Base-by-base conservation (phyloP, 1,140 invertebrate species). In the Papilio glaucus region DNA sequence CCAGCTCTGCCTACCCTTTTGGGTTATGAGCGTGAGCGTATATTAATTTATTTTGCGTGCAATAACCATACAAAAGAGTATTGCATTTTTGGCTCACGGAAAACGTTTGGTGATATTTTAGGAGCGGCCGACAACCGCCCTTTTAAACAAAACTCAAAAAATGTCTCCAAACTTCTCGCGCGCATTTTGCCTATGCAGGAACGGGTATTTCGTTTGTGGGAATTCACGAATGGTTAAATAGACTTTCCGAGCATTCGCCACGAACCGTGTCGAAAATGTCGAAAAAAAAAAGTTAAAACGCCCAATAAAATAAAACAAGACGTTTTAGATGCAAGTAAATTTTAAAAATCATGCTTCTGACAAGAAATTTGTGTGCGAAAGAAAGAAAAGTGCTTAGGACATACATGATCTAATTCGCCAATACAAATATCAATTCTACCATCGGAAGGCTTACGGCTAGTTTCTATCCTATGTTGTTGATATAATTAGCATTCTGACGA, bases 191-290 rank as follows among this genome's bases (percentile, higher is more conserved):
- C 49, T 53, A 24, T 53, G 21, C 21, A 21, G 10, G 21, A 53
- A 53, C 45, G 21, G 18, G 29, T 53, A 18, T 53, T 53, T 53
- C 18, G 12, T 53, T 53, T 53, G 49, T 53, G 8, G 21, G 8
- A 53, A 53, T 53, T 53, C 49, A 53, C 49, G 49, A 24, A 53
- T 53, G 49, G 49, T 53, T 53, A 24, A 53, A 53, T 53, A 49
- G 45, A 49, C 21, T 49, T 21, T 8, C 15, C 45, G 45, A 24
- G 45, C 18, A 21, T 49, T 49, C 8, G 3, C 45, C 45, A 10
- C 45, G 42, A 45, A n/a, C 45, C 45, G 18, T 49, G 45, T 49
- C 21, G 45, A 10, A 49, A 49, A 49, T 49, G 45, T 49, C 18
- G 18, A 45, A 45, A 49, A 49, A 49, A 49, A 33, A 33, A 6